phyloP scores from a whole-genome alignment of 1,140 invertebrate species.

The Plutomurus gul region DNA sequence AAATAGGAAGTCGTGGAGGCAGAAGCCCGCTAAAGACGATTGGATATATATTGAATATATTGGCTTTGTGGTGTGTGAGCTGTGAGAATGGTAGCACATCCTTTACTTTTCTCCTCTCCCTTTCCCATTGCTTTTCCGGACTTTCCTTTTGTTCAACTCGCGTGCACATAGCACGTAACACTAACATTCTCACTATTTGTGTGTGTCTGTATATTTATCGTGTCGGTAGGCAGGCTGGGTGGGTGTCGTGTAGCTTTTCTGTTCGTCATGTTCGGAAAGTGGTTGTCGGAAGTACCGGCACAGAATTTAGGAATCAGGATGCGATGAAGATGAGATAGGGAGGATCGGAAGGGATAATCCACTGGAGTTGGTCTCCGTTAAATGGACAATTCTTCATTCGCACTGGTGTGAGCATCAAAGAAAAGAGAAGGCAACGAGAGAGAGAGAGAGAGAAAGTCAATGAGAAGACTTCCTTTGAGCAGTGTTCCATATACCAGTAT shows the following conservation, averaged over 20 bases:
- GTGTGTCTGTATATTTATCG: too few species aligned
- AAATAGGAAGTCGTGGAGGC: background rate
- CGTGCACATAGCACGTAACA: background rate
- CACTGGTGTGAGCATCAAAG: background rate
- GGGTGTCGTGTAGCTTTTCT: background rate
- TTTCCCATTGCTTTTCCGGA: background rate
- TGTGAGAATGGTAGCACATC: too few species aligned
- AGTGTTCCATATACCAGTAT: background rate
- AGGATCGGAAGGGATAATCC: conserved; percentile 5
- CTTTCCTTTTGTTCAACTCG: background rate
- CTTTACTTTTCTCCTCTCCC: background rate
- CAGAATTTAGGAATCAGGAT: conserved; percentile 26
- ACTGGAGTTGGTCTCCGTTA: background rate
- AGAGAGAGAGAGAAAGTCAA: too few species aligned
- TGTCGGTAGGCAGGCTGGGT: background rate
- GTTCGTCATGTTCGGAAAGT: conserved; percentile 19
- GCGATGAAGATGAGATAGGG: conserved; percentile 20
- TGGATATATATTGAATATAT: conserved; percentile 9
- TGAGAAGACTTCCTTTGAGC: background rate
- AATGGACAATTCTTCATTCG: conserved; percentile 34
- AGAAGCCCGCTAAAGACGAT: background rate
- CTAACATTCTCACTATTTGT: background rate
- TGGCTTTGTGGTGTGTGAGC: background rate
- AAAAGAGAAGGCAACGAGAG: background rate
- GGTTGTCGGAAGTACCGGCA: conserved; percentile 12